Evolutionary conservation across 2,797 vertebrate genomes (phyloP).

Genomic region (Helarctos malayanus): DNA sequence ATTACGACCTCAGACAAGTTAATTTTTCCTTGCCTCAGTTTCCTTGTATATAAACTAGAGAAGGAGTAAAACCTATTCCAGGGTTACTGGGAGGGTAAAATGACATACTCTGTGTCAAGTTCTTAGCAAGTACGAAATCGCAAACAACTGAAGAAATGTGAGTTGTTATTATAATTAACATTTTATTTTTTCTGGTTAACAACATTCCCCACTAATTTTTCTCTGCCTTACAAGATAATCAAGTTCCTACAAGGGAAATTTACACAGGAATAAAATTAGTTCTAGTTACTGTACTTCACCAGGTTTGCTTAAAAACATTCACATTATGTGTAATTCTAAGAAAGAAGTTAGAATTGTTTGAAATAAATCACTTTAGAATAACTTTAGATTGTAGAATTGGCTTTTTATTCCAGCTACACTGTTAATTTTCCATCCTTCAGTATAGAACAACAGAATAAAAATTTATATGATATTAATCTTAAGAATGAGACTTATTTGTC

Average conservation of each 20-base stretch:
- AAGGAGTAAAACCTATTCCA: neutral
- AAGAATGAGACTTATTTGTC: neutral
- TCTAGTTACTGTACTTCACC: neutral
- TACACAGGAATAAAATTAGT: neutral
- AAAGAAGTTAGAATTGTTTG: neutral
- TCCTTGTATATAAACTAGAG: neutral
- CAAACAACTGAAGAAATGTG: neutral
- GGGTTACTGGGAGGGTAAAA: neutral
- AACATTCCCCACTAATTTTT: neutral
- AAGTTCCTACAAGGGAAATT: neutral
- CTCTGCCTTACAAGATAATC: neutral
- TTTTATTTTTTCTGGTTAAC: slow-evolving; percentile 45
- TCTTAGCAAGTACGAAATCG: neutral
- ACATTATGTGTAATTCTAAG: neutral
- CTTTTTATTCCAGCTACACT: neutral
- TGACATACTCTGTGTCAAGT: neutral
- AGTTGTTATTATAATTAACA: neutral
- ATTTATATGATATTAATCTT: slow-evolving; percentile 23
- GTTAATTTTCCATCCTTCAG: neutral
- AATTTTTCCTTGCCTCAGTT: neutral
- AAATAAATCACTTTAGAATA: slow-evolving; percentile 28
- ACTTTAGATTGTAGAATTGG: neutral
- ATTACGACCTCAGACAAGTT: neutral
- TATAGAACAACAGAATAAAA: neutral
- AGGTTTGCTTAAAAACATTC: neutral